Evolutionary conservation across 1,140 invertebrate species (phyloP), one percentile per base, ranked within the genome.

Genomic region (Parasteatoda tepidariorum): DNA sequence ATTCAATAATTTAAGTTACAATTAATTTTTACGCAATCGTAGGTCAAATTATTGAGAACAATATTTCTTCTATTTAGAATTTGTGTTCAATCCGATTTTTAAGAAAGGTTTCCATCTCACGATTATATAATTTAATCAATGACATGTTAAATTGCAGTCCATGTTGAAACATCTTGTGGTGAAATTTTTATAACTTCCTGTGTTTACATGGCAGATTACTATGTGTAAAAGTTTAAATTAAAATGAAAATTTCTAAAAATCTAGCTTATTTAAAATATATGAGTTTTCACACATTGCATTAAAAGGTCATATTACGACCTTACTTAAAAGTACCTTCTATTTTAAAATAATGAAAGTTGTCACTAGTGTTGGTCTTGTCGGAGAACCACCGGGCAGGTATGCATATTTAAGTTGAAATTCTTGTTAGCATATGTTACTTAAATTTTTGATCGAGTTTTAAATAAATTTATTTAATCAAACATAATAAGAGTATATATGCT

Each of bases 321-420:
- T 33, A 64, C 26, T 18, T 3, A 26, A 30, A 28, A n/a, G n/a
- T 67, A 30, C 33, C n/a, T n/a, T 79, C n/a, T 48, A 55, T 57
- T 30, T 55, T 57, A 79, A 79, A 68, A 79, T 67, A 38, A 79
- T 79, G 76, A 79, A 79, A 79, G 76, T 79, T 57, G 76, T 79
- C 54, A 79, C 76, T 6, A 55, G 76, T 68, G 76, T 30, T 38
- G 76, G 76, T 54, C 64, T 79, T 68, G 76, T 79, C 57, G 76
- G 76, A 54, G 76, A 79, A 79, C 76, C 76, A 57, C 76, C 76
- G 22, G 76, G 76, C 76, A 79, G 76, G 76, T 79, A 79, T 54
- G 18, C 22, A 62, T 1, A 2, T 31, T 26, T 64, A 30, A 18
- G 15, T 31, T 0, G 5, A 18, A 64, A 15, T 30, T 22, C 38